Evolutionary conservation across 1,140 invertebrate genomes (phyloP).

Genomic region (Charaxes varanes): DNA sequence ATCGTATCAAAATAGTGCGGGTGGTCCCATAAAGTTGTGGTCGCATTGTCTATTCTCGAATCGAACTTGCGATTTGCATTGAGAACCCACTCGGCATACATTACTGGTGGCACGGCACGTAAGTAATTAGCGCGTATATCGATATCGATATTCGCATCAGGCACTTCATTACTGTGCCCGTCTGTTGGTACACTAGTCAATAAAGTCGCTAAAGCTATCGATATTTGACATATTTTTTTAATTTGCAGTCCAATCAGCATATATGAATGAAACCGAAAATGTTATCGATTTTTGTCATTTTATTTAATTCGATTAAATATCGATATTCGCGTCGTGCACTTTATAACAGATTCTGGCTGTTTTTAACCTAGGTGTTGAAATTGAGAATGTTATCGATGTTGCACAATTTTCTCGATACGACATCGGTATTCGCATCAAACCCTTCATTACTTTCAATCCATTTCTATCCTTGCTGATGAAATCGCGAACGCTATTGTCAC

Average conservation of each 20-base stretch:
- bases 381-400: too few relatives aligned
- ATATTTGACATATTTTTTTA: too few relatives aligned
- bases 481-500: conserved; percentile 21
- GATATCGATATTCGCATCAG: conserved; percentile 59
- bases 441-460: conserved; percentile 53
- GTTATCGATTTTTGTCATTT: too few relatives aligned
- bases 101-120: conserved; percentile 41
- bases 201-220: conserved; percentile 18
- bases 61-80: conserved; percentile 71
- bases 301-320: too few relatives aligned
- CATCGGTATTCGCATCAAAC: conserved; percentile 57
- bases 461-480: too few relatives aligned
- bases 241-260: too few relatives aligned
- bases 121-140: conserved; percentile 60
- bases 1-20: conserved; percentile 41
- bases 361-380: too few relatives aligned
- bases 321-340: too few relatives aligned
- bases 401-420: too few relatives aligned
- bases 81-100: conserved; percentile 60
- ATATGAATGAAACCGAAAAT: too few relatives aligned
- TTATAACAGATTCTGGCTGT: too few relatives aligned
- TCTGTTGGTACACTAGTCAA: conserved; percentile 20
- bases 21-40: conserved; percentile 61
- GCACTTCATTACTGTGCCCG: conserved; percentile 46
- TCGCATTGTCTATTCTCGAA: conserved; percentile 68